Evolutionary conservation across 2,113 vertebrate species (phyloP).

Genomic region (Dicentrarchus labrax): DNA sequence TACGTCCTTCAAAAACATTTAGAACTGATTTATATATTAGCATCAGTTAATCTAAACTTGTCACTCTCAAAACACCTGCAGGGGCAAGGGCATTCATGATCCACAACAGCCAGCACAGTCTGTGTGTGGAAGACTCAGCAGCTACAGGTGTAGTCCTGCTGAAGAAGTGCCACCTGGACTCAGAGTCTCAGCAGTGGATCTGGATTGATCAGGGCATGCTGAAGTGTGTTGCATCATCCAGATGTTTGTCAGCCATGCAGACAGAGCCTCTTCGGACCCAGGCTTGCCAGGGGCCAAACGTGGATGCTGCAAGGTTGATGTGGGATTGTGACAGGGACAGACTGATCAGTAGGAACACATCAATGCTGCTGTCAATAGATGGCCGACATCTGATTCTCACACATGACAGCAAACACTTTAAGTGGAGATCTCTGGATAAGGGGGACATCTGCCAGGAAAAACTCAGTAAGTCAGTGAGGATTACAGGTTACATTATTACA

Average conservation of each 20-base stretch:
- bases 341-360: constrained; percentile 67
- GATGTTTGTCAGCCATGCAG: constrained; percentile 73
- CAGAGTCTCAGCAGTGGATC: constrained; percentile 79
- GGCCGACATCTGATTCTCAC: constrained; percentile 49
- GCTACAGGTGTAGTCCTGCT: constrained; percentile 60
- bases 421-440: constrained; percentile 77
- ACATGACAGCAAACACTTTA: constrained; percentile 40
- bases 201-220: constrained; percentile 73
- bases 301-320: constrained; percentile 18
- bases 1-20: neutral
- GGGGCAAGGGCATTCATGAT: constrained; percentile 77
- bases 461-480: constrained; percentile 72
- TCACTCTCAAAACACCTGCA: constrained; percentile 29
- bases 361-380: constrained; percentile 63
- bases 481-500: neutral
- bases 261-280: constrained; percentile 47
- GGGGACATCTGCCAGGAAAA: constrained; percentile 78
- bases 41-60: neutral
- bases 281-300: constrained; percentile 46
- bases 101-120: constrained; percentile 64
- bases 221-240: constrained; percentile 62
- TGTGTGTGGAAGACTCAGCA: constrained; percentile 78
- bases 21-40: neutral
- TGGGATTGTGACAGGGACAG: constrained; percentile 78
- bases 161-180: constrained; percentile 72